Base-by-base conservation (phyloP, 1,140 invertebrate species). In the Cotesia chilonis region DNA sequence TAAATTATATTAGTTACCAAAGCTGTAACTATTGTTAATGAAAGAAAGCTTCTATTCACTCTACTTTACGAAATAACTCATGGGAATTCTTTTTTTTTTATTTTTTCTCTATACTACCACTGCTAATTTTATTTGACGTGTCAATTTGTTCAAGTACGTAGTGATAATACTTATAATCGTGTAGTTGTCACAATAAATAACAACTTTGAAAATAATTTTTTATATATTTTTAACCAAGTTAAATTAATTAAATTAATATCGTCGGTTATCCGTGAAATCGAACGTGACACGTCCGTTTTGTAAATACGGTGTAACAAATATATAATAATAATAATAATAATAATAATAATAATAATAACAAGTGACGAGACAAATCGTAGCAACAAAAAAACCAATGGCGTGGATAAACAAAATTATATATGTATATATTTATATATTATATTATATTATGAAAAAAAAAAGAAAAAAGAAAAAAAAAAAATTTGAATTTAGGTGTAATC, bases 11-110 rank as follows among this genome's bases (percentile, higher is more conserved):
- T 80, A 64, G 75, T 80, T 77, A 82, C 78, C 79, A 78, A 82
- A 81, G 79, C 80, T 82, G 78, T 74, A 82, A 80, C 80, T 76
- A 81, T 72, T 75, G 79, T 76, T 79, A 79, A 64, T 61, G 80
- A 28, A 59, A 59, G 54, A 55, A 55, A 55, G 54, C 54, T 55
- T 55, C 54, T 55, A 17, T 55, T 55, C 17, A 14, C 54, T 14
- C 54, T 55, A 51, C 7, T 51, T 51, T 51, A 55, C 54, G 54
- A 55, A n/a, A 55, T 55, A 55, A 55, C 54, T 55, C 54, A 17
- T 55, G 54, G 54, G 54, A 28, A 59, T 59, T 59, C 57, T 59
- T 59, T 28, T 17, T 59, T 9, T 7, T 20, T 20, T 35, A 14
- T 55, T 12, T 9, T 55, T 55, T 55, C n/a, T 20, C 12, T 55